Percentiles rank a stretch among this genome's conserved stretches.
phyloP scores from a whole-genome alignment of 1,140 invertebrate species.

The Holcopasites calliopsidis region DNA sequence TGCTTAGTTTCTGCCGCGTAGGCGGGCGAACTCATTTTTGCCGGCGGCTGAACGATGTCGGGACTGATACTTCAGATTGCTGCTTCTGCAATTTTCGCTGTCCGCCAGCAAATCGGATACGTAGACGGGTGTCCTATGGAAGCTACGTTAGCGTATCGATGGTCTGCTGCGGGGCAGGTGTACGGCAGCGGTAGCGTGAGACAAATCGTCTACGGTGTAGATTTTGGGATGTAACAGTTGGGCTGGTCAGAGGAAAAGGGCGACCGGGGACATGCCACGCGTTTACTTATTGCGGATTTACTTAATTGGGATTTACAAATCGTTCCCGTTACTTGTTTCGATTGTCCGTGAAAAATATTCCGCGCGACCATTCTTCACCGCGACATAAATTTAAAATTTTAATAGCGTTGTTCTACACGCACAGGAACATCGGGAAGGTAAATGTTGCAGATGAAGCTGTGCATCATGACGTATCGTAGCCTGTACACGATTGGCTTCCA shows the following conservation, averaged over 20 bases:
- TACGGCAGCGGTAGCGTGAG: background rate
- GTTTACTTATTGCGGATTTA: no score
- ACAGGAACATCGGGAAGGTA: background rate
- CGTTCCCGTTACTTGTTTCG: background rate
- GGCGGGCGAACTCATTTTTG: conserved; percentile 35
- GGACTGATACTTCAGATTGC: conserved; percentile 36
- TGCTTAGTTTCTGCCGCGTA: conserved; percentile 45
- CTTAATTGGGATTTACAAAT: no score
- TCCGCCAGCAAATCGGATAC: conserved; percentile 18
- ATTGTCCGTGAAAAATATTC: no score
- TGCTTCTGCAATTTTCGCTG: conserved; percentile 44
- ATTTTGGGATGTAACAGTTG: no score
- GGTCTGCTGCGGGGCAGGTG: conserved; percentile 1
- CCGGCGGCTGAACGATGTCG: background rate
- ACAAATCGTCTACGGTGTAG: background rate
- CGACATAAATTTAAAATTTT: no score
- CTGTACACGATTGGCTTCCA: background rate
- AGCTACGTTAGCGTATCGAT: conserved; percentile 25
- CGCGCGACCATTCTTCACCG: no score
- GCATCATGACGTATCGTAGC: background rate
- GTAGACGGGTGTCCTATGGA: background rate
- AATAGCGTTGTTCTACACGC: background rate
- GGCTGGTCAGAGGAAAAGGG: no score
- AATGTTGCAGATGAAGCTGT: background rate
- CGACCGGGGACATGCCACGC: no score